Evolutionary conservation across 2,888 invertebrate species (phyloP).

Genomic region (Laspeyria flexula): DNA sequence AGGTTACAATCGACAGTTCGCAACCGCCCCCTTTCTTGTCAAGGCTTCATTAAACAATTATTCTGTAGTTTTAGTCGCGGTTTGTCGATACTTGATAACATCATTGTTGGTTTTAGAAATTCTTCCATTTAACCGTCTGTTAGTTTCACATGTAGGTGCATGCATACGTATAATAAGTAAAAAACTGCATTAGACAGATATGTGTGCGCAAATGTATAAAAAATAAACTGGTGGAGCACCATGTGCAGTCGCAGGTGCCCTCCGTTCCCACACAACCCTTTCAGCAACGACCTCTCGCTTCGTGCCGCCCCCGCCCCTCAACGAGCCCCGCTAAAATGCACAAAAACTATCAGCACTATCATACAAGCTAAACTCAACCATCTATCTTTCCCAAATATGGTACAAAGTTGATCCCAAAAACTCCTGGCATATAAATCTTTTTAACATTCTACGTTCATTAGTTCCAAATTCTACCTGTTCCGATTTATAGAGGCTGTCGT

Average conservation of each 20-base stretch:
- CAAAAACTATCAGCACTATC: slow-evolving; percentile 61
- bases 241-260: slow-evolving; percentile 86
- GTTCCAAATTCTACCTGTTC: slow-evolving; percentile 84
- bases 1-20: slow-evolving; percentile 78
- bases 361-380: slow-evolving; percentile 33
- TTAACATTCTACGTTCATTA: slow-evolving; percentile 58
- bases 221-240: slow-evolving; percentile 77
- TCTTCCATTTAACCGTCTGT: slow-evolving; percentile 10
- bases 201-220: slow-evolving; percentile 80
- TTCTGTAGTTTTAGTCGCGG: slow-evolving; percentile 32
- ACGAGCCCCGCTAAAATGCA: slow-evolving; percentile 56
- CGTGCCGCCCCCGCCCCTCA: slow-evolving; percentile 59
- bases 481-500: slow-evolving; percentile 84
- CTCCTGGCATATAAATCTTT: slow-evolving; percentile 47
- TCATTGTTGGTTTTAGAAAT: slow-evolving; percentile 36
- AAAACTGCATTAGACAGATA: slow-evolving; percentile 82
- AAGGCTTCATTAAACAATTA: slow-evolving; percentile 58
- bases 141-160: slow-evolving; percentile 42
- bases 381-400: slow-evolving; percentile 14
- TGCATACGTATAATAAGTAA: slow-evolving; percentile 60
- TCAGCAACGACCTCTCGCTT: slow-evolving; percentile 70
- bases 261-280: slow-evolving; percentile 87
- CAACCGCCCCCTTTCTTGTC: slow-evolving; percentile 64
- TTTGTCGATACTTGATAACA: slow-evolving; percentile 37
- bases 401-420: slow-evolving; percentile 22